Percentiles rank a stretch among this genome's conserved stretches.
phyloP scores from a whole-genome alignment of 2,888 invertebrate species.

The Chrysolina americana region DNA sequence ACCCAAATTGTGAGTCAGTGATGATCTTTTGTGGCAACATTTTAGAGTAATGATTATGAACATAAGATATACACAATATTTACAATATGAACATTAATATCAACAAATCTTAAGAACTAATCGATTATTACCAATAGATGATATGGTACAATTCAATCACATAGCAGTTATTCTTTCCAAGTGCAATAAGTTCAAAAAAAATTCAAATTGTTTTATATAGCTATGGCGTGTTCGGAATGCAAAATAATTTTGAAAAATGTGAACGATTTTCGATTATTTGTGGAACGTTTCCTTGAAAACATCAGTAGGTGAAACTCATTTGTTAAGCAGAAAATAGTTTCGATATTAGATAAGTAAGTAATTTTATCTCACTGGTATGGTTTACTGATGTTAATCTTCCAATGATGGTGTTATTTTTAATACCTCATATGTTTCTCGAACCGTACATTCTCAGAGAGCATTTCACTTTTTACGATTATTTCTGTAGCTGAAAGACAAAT shows the following conservation, averaged over 20 bases:
- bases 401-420: no score
- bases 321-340: no score
- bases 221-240: neutral
- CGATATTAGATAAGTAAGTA: no score
- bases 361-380: no score
- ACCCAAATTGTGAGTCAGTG: neutral
- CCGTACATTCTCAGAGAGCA: no score
- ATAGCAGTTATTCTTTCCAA: neutral
- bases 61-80: neutral
- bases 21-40: neutral
- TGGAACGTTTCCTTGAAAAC: neutral
- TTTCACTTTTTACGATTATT: no score
- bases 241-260: conserved; percentile 4
- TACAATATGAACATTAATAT: conserved; percentile 10
- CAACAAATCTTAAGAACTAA: conserved; percentile 18
- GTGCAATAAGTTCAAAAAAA: neutral
- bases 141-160: conserved; percentile 31
- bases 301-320: no score
- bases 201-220: neutral
- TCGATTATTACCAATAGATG: conserved; percentile 29
- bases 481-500: no score
- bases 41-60: neutral
- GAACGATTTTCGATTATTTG: neutral
- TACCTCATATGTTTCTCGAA: no score
- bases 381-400: no score